phyloP scores from a whole-genome alignment of 2,113 vertebrate species.

The Cyanoderma ruficeps region DNA sequence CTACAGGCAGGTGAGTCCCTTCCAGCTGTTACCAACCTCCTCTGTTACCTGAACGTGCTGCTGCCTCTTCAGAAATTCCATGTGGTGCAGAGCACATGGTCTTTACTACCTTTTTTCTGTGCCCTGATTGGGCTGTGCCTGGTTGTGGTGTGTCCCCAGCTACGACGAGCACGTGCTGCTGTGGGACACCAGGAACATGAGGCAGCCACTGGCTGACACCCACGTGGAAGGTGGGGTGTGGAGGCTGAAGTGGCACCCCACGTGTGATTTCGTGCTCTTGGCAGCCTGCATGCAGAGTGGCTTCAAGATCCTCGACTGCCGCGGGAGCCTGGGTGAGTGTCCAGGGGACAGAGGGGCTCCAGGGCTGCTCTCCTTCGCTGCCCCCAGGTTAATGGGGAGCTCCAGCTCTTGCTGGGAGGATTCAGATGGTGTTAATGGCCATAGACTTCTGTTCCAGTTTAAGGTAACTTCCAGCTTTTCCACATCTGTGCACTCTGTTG shows the following conservation, averaged over 20 bases:
- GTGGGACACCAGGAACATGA: constrained; percentile 91
- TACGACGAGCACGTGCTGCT: constrained; percentile 90
- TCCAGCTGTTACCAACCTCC: neutral
- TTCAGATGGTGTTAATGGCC: neutral
- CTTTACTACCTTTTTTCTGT: neutral
- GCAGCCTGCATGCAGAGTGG: constrained; percentile 93
- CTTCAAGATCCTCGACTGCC: constrained; percentile 87
- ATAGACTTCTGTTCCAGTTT: neutral
- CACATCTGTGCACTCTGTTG: neutral
- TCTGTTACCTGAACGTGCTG: fast-evolving
- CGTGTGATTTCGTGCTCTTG: constrained; percentile 80
- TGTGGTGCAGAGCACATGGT: neutral
- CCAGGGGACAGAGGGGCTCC: neutral
- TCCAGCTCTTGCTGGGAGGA: neutral
- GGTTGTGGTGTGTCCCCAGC: constrained; percentile 58
- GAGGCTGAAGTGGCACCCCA: constrained; percentile 94
- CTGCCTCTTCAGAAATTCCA: neutral
- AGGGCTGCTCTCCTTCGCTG: neutral
- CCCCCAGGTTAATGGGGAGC: neutral
- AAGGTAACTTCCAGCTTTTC: neutral
- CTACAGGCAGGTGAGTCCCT: constrained; percentile 88
- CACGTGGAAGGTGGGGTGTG: constrained; percentile 86
- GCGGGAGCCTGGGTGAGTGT: constrained; percentile 76
- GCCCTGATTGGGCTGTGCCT: neutral
- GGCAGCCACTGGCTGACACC: constrained; percentile 80